phyloP scores from a whole-genome alignment of 2,797 vertebrate genomes.

The Pseudomugil gertrudae region DNA sequence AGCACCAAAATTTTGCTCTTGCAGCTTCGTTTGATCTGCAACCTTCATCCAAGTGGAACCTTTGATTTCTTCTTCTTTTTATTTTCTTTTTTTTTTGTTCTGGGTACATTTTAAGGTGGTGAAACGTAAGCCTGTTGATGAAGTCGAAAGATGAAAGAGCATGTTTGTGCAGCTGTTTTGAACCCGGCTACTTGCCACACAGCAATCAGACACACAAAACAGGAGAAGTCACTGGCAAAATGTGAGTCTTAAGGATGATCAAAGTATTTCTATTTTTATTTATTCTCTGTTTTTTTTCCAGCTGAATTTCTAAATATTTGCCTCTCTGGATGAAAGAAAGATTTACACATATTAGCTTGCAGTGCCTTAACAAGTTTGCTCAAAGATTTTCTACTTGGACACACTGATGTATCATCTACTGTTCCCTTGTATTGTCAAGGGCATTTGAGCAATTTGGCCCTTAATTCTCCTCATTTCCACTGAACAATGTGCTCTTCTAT shows the following conservation, averaged over 20 bases:
- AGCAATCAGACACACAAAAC: slow-evolving; percentile 54
- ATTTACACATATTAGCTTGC: slow-evolving; percentile 17
- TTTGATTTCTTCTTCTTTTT: slow-evolving; percentile 57
- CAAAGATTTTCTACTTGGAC: slow-evolving; percentile 19
- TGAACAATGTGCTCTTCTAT: slow-evolving; percentile 22
- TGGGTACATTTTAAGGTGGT: slow-evolving; percentile 42
- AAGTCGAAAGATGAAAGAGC: slow-evolving; percentile 73
- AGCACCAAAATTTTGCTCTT: neutral
- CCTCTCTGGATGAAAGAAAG: slow-evolving; percentile 20
- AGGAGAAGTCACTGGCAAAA: slow-evolving; percentile 48
- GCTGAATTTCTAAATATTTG: slow-evolving; percentile 38
- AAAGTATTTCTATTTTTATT: slow-evolving; percentile 63
- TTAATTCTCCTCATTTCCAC: slow-evolving; percentile 22
- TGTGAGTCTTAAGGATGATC: slow-evolving; percentile 56
- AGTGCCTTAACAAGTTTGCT: neutral
- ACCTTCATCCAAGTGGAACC: slow-evolving; percentile 33
- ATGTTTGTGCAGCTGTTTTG: slow-evolving; percentile 59
- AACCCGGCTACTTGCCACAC: slow-evolving; percentile 46
- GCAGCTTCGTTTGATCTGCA: slow-evolving; percentile 57
- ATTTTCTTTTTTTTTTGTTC: slow-evolving; percentile 42
- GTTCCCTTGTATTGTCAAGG: slow-evolving; percentile 21
- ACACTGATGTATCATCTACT: neutral
- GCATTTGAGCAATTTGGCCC: neutral
- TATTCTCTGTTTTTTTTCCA: slow-evolving; percentile 37
- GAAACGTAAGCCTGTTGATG: slow-evolving; percentile 47